Conservation (phyloP, 2,797 vertebrate species). For the Nasua narica region DNA sequence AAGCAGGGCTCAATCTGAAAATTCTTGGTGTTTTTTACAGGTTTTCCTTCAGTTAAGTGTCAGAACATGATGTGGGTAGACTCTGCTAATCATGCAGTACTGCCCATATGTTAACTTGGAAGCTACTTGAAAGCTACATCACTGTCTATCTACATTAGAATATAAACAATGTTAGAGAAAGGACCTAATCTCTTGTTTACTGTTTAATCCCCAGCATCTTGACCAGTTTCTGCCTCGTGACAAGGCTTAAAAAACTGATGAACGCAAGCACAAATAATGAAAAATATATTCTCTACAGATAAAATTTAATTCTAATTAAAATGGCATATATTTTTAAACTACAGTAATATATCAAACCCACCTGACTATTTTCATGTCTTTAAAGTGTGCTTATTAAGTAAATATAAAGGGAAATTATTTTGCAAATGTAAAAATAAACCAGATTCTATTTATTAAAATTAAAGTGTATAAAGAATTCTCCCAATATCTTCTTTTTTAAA, state of each 20-base stretch:
- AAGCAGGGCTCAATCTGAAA: not conserved
- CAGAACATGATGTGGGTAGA: too few species aligned
- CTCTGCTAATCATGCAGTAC: not conserved
- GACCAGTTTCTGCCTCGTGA: not conserved
- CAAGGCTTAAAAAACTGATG: not conserved
- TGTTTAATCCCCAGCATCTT: not conserved
- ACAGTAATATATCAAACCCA: not conserved
- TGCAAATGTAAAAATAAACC: not conserved
- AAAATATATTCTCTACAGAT: not conserved
- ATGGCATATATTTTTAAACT: not conserved
- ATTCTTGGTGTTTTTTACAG: not conserved
- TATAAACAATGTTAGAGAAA: not conserved
- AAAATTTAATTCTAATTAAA: not conserved
- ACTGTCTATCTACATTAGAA: not conserved
- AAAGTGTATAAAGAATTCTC: not conserved
- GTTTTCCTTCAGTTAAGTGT: not conserved
- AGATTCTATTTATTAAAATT: not conserved
- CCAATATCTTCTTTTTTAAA: not conserved
- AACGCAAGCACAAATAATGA: not conserved
- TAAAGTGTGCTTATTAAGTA: not conserved
- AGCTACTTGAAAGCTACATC: not conserved
- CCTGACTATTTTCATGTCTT: not conserved
- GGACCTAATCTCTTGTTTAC: not conserved
- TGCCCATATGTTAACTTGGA: not conserved
- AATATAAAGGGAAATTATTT: not conserved